Conservation (phyloP, 2,797 vertebrate species). For the Lacerta bilineata region DNA sequence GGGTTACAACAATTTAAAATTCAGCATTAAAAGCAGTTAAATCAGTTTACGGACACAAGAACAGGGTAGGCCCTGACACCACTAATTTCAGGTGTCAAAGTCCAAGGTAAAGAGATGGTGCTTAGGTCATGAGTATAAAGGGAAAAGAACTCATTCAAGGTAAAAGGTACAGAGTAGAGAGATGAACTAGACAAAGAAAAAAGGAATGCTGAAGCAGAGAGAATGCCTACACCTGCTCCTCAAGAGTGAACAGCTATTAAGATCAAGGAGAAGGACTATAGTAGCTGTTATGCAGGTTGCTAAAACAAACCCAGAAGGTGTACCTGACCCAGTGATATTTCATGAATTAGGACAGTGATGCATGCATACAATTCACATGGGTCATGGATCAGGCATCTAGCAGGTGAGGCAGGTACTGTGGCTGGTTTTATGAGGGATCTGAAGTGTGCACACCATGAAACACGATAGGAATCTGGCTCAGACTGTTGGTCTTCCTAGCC, state of each 20-base stretch:
- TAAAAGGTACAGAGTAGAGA: not conserved
- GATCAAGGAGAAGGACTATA: not conserved
- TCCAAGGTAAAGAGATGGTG: not conserved
- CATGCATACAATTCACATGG: not conserved
- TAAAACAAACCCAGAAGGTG: not conserved
- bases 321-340: not conserved
- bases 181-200: not conserved
- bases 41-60: too few species aligned
- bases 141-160: not conserved
- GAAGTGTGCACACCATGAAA: not conserved
- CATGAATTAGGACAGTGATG: not conserved
- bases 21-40: too few species aligned
- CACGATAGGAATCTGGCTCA: not conserved
- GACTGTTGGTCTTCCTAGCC: not conserved
- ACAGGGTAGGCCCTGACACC: too few species aligned
- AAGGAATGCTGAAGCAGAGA: not conserved
- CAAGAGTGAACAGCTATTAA: not conserved
- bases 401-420: not conserved
- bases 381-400: not conserved
- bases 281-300: not conserved
- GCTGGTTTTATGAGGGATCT: not conserved
- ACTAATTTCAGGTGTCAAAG: too few species aligned
- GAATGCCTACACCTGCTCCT: not conserved
- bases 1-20: too few species aligned
- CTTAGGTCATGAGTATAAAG: constrained; percentile 5